Evolutionary conservation across 2,888 invertebrate genomes (phyloP).

Genomic region (Panopea generosa): DNA sequence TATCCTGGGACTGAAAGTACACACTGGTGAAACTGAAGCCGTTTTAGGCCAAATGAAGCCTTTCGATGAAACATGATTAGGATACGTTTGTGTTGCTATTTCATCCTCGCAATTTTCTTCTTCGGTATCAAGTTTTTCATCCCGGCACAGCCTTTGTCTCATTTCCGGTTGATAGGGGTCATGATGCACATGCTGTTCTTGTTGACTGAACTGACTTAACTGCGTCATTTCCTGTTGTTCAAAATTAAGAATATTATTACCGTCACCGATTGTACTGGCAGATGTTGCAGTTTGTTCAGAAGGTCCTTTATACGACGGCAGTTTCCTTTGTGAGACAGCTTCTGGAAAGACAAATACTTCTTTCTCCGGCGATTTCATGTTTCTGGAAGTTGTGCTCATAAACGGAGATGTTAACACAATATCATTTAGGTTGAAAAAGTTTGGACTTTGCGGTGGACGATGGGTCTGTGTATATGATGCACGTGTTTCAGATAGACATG

Average conservation of each 20-base stretch:
- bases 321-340: constrained; percentile 30
- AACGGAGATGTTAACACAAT: constrained; percentile 60
- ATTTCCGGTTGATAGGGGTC: no score
- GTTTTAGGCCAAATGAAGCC: constrained; percentile 61
- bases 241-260: no score
- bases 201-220: no score
- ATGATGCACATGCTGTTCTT: no score
- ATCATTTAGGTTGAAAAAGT: constrained; percentile 46
- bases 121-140: no score
- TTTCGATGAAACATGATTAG: constrained; percentile 39
- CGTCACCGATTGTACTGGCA: no score
- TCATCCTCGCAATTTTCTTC: no score
- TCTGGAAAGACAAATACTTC: constrained; percentile 39
- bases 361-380: constrained; percentile 6
- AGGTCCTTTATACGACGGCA: constrained; percentile 34
- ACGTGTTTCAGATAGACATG: not conserved
- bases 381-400: constrained; percentile 14
- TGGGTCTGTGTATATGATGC: no score
- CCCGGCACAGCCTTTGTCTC: no score
- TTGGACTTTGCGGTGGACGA: constrained; percentile 36
- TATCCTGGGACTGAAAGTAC: constrained; percentile 60
- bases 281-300: no score
- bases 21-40: constrained; percentile 36
- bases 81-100: not conserved
- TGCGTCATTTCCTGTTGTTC: no score